Evolutionary conservation across 2,888 invertebrate genomes (phyloP).

Genomic region (Heliconius aoede): DNA sequence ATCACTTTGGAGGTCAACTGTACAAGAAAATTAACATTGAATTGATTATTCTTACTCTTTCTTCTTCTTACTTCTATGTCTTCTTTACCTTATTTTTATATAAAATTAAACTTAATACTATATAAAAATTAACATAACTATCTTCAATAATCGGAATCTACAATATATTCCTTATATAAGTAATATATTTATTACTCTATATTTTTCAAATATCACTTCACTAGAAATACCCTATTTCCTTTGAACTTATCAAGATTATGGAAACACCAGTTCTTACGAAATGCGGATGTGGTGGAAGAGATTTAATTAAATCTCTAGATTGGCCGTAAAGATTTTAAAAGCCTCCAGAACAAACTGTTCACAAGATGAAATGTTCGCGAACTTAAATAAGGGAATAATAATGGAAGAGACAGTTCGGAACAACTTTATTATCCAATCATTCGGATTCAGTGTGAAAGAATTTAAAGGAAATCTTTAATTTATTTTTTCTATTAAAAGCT

Average conservation of each 20-base stretch:
- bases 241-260: constrained; percentile 6
- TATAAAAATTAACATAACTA: too few species aligned
- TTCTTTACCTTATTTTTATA: too few species aligned
- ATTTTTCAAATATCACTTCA: neutral
- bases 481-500: constrained; percentile 16
- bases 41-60: too few species aligned
- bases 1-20: too few species aligned
- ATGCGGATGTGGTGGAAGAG: constrained; percentile 37
- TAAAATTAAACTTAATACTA: too few species aligned
- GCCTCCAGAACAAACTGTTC: constrained; percentile 29
- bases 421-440: constrained; percentile 27
- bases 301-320: constrained; percentile 47
- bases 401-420: constrained; percentile 26
- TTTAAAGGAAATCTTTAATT: constrained; percentile 24
- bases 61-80: too few species aligned
- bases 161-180: too few species aligned
- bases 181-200: neutral
- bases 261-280: constrained; percentile 26
- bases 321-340: constrained; percentile 43
- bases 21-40: too few species aligned
- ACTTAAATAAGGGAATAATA: constrained; percentile 25
- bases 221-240: neutral
- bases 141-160: too few species aligned
- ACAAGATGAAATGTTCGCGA: constrained; percentile 26
- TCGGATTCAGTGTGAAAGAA: constrained; percentile 20